A percentile compares a stretch with the other conserved stretches of the same genome.
phyloP scores from a whole-genome alignment of 1,140 invertebrate species.

The Lepidostoma basale region DNA sequence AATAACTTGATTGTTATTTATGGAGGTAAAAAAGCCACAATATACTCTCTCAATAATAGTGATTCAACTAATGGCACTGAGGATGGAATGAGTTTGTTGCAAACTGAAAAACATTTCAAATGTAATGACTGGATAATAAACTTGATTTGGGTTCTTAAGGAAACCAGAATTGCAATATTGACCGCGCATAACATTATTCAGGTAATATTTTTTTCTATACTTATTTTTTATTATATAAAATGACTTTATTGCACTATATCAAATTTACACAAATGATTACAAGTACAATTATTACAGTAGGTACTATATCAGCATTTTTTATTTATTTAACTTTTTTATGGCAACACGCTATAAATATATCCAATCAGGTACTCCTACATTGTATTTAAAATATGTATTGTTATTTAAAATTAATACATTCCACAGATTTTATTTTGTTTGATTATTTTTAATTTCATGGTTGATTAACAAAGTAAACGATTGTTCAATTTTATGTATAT shows the following conservation, averaged over 20 bases:
- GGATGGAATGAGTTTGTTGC: conserved; percentile 36
- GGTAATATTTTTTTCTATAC: too few relatives aligned
- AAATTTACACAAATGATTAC: not conserved
- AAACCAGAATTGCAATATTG: conserved; percentile 47
- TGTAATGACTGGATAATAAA: conserved; percentile 49
- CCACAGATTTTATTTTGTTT: not conserved
- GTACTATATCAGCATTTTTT: not conserved
- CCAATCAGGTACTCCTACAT: too few relatives aligned
- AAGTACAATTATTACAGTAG: not conserved
- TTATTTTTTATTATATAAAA: too few relatives aligned
- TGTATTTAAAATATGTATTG: not conserved
- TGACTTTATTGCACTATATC: conserved; percentile 61
- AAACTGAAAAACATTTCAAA: conserved; percentile 11
- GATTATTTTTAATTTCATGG: too few relatives aligned
- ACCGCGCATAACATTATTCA: conserved; percentile 50
- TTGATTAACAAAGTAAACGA: conserved; percentile 6
- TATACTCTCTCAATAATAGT: conserved; percentile 46
- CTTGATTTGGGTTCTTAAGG: conserved; percentile 49
- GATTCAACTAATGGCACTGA: conserved; percentile 15
- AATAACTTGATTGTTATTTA: conserved; percentile 54
- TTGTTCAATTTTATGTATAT: conserved; percentile 12
- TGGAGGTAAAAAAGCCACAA: conserved; percentile 56
- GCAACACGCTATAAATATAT: not conserved
- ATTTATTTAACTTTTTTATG: not conserved
- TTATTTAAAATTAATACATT: not conserved